A percentile compares a stretch with the other conserved stretches of the same genome.
Conservation (phyloP, 1,140 invertebrate genomes). For the Oedothorax gibbosus region DNA sequence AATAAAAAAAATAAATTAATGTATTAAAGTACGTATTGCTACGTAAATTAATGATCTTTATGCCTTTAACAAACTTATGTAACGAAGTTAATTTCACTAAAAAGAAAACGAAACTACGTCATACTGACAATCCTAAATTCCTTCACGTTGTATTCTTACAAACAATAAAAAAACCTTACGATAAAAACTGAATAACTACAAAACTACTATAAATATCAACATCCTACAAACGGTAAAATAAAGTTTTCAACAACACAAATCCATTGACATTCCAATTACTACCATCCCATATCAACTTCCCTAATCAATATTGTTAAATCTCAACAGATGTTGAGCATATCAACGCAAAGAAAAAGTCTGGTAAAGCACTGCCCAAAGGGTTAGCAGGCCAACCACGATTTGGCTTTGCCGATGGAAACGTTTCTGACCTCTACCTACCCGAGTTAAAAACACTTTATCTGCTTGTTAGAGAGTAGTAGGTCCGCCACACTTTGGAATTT, state of each 20-base stretch:
- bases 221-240: neutral
- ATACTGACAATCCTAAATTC: neutral
- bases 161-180: conserved; percentile 1
- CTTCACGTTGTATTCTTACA: neutral
- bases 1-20: no score
- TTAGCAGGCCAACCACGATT: conserved; percentile 56
- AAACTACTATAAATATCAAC: neutral
- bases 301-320: neutral
- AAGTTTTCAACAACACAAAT: neutral
- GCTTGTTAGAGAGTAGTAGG: conserved; percentile 51
- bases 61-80: no score
- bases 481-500: conserved; percentile 21
- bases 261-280: neutral
- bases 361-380: conserved; percentile 41
- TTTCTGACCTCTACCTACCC: conserved; percentile 46
- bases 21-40: no score
- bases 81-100: no score
- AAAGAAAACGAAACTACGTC: neutral
- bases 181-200: neutral
- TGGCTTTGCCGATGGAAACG: conserved; percentile 21
- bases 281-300: neutral
- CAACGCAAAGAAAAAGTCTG: conserved; percentile 25
- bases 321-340: conserved; percentile 11
- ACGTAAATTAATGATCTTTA: no score
- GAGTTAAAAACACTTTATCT: conserved; percentile 41